Evolutionary conservation across 2,888 invertebrate species (phyloP).

Genomic region (Rhogogaster chlorosoma): DNA sequence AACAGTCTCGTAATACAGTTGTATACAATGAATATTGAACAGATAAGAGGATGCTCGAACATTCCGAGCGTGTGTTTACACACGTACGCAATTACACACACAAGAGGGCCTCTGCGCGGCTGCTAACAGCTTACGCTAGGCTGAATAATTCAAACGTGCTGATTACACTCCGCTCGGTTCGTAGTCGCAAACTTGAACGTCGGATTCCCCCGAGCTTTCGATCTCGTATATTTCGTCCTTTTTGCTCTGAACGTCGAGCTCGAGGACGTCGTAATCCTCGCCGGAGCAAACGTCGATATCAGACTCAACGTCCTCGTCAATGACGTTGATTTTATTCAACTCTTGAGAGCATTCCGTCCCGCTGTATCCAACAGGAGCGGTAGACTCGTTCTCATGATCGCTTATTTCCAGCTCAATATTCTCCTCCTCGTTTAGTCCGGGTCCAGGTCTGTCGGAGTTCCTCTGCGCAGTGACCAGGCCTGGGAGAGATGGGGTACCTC

Average conservation of each 20-base stretch:
- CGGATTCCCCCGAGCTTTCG: conserved; percentile 64
- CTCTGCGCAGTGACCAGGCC: neutral
- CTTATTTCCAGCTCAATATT: conserved; percentile 47
- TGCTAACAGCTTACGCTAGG: neutral
- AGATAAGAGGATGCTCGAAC: conserved; percentile 23
- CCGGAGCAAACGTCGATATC: conserved; percentile 68
- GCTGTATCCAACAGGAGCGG: neutral
- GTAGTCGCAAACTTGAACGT: conserved; percentile 67
- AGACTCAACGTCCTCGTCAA: conserved; percentile 63
- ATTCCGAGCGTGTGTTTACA: conserved; percentile 18
- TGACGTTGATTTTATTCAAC: neutral
- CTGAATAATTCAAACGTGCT: neutral
- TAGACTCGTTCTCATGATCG: conserved; percentile 48
- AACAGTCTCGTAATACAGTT: conserved; percentile 4
- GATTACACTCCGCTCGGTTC: conserved; percentile 58
- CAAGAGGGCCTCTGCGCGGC: conserved; percentile 11
- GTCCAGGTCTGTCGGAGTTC: neutral
- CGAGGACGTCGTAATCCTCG: conserved; percentile 66
- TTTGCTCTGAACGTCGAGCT: conserved; percentile 60
- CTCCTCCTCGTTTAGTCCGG: conserved; percentile 2
- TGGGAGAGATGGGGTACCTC: neutral
- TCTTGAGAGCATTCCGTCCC: neutral
- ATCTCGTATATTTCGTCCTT: conserved; percentile 60
- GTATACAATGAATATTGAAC: conserved; percentile 37
- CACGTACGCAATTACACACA: conserved; percentile 5